These are phyloP conservation scores for Chinchilla lanigera DNA, from an alignment of 2,113 vertebrate species.

Conservation along the genomic window DNA sequence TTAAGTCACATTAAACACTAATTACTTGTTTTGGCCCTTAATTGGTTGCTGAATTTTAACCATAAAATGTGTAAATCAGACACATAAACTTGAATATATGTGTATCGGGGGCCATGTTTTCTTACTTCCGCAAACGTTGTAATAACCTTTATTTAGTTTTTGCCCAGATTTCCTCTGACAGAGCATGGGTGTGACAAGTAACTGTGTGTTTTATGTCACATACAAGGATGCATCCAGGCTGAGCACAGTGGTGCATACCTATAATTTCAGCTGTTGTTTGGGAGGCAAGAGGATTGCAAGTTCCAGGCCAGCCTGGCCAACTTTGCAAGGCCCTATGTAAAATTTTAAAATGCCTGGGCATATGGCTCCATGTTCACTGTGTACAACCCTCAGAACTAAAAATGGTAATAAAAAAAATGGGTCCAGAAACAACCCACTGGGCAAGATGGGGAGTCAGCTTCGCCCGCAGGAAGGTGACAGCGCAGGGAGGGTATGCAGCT, in stretches of 20 bases:
- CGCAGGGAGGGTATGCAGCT: rapidly evolving
- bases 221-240: background rate
- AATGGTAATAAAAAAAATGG: background rate
- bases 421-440: background rate
- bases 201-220: background rate
- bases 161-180: background rate
- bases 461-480: background rate
- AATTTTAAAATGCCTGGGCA: background rate
- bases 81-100: background rate
- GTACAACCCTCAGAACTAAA: background rate
- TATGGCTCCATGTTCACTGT: background rate
- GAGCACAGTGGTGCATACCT: too few species aligned
- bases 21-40: background rate
- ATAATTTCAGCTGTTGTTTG: background rate
- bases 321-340: background rate
- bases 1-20: background rate
- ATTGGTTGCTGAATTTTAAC: background rate
- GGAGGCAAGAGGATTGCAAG: background rate
- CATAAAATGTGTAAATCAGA: background rate
- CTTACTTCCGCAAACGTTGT: background rate
- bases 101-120: background rate
- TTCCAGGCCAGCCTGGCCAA: background rate
- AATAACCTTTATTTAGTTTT: background rate
- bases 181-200: background rate
- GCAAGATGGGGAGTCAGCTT: background rate